phyloP scores from a whole-genome alignment of 2,888 invertebrate species.

The Acrobasis repandana region DNA sequence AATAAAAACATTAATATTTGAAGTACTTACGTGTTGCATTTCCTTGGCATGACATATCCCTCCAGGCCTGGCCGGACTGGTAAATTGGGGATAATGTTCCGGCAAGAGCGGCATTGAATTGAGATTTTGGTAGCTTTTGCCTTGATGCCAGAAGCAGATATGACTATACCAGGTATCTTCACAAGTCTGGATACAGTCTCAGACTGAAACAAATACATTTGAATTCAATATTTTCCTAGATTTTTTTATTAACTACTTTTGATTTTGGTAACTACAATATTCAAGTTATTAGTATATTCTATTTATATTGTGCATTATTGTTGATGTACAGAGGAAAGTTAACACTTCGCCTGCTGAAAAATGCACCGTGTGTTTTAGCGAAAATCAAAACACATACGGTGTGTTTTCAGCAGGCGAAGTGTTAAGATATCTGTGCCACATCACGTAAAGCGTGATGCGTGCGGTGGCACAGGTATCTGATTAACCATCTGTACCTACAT shows the following conservation, averaged over 20 bases:
- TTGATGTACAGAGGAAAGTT: too few species aligned
- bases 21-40: conserved; percentile 91
- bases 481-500: background rate
- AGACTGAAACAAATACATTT: conserved; percentile 83
- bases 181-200: conserved; percentile 96
- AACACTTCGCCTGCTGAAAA: too few species aligned
- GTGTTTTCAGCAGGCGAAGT: too few species aligned
- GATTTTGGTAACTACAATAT: too few species aligned
- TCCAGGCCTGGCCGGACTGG: conserved; percentile 97
- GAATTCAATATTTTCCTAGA: background rate
- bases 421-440: too few species aligned
- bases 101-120: conserved; percentile 97
- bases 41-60: conserved; percentile 96
- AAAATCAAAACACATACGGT: too few species aligned
- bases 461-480: too few species aligned
- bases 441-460: too few species aligned
- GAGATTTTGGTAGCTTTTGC: conserved; percentile 98
- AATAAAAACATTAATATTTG: background rate
- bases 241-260: background rate
- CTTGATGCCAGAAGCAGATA: conserved; percentile 96
- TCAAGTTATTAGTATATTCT: too few species aligned
- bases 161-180: conserved; percentile 97
- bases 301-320: too few species aligned
- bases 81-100: conserved; percentile 93
- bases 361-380: too few species aligned